Percentiles rank a stretch among this genome's conserved stretches.
Conservation (phyloP, 1,140 invertebrate species). For the Holcopasites calliopsidis region DNA sequence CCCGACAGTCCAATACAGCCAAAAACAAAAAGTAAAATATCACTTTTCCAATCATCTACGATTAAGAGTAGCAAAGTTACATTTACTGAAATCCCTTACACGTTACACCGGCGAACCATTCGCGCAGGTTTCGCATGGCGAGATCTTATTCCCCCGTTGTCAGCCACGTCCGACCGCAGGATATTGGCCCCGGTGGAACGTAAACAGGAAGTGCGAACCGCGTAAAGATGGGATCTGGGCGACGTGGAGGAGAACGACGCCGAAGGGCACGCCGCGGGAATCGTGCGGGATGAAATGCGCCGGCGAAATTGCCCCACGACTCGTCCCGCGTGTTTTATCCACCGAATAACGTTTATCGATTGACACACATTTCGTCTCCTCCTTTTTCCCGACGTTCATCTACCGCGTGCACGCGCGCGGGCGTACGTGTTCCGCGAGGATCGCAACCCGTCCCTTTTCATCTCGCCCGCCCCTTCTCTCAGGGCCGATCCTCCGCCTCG, state of each 20-base stretch:
- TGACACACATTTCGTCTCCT: slow-evolving; percentile 25
- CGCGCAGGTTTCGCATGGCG: too few species aligned
- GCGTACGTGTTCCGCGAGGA: background rate
- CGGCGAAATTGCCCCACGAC: slow-evolving; percentile 15
- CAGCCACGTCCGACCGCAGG: background rate
- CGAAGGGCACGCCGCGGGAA: background rate
- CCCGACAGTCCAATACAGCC: too few species aligned
- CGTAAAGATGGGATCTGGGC: background rate
- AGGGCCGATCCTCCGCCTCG: background rate
- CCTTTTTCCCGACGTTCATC: background rate
- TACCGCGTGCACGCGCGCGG: background rate
- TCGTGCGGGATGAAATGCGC: too few species aligned
- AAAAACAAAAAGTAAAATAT: too few species aligned
- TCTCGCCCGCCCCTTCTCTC: background rate
- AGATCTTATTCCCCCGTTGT: too few species aligned
- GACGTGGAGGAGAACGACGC: too few species aligned
- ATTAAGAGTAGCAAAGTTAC: too few species aligned
- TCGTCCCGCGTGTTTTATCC: slow-evolving; percentile 15
- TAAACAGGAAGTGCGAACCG: background rate
- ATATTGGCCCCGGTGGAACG: background rate
- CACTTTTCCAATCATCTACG: too few species aligned
- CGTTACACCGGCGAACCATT: background rate
- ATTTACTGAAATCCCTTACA: too few species aligned
- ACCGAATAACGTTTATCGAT: slow-evolving; percentile 38
- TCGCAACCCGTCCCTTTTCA: background rate